Evolutionary conservation across 2,797 vertebrate species (phyloP).

Genomic region (Poeciliopsis turneri): DNA sequence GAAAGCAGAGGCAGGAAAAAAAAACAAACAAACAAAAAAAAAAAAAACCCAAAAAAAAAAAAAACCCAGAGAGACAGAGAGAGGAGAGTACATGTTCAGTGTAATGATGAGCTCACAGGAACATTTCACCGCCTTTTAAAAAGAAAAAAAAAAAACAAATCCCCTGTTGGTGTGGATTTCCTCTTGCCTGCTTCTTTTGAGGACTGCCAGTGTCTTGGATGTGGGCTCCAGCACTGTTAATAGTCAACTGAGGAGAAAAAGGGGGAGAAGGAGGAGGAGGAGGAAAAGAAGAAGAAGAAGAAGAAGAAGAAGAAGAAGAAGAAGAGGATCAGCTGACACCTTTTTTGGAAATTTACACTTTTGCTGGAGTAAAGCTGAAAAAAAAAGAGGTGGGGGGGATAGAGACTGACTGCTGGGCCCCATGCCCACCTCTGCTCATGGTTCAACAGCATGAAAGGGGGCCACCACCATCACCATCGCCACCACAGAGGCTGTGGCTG

Average conservation of each 20-base stretch:
- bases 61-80: constrained; percentile 7
- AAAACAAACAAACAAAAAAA: no score
- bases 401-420: constrained; percentile 59
- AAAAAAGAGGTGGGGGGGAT: constrained; percentile 7
- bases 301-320: background rate
- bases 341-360: constrained; percentile 66
- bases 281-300: background rate
- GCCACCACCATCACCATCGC: constrained; percentile 78
- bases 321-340: constrained; percentile 32
- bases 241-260: constrained; percentile 51
- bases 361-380: constrained; percentile 44
- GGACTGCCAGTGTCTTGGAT: constrained; percentile 56
- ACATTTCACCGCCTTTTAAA: constrained; percentile 52
- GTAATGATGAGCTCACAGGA: constrained; percentile 59
- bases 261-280: background rate
- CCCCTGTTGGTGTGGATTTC: constrained; percentile 8
- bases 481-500: constrained; percentile 89
- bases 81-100: constrained; percentile 47
- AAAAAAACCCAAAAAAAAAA: no score
- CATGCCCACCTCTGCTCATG: constrained; percentile 81
- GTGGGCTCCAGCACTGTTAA: constrained; percentile 59
- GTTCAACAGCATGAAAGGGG: constrained; percentile 88
- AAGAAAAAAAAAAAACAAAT: background rate
- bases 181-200: constrained; percentile 24
- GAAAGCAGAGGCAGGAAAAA: constrained; percentile 48